phyloP scores from a whole-genome alignment of 2,888 invertebrate species.

The Xestia sexstrigata region DNA sequence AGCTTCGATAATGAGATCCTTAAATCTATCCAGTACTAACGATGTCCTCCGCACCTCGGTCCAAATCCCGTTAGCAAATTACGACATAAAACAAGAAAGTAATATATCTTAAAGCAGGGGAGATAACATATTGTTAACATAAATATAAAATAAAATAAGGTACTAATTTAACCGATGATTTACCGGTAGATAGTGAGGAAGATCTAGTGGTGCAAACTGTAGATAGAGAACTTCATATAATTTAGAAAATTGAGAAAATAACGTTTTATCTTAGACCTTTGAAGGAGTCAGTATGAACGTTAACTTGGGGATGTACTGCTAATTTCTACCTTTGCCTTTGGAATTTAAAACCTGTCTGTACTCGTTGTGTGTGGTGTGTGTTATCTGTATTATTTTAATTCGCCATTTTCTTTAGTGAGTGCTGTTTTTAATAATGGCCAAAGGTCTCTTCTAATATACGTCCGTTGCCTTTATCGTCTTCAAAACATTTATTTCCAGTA shows the following conservation, averaged over 20 bases:
- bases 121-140: constrained; percentile 24
- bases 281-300: not conserved
- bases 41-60: constrained; percentile 25
- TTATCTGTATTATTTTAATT: not conserved
- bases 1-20: constrained; percentile 48
- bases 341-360: too few species aligned
- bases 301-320: not conserved
- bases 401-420: not conserved
- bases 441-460: not conserved
- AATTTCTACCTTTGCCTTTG: not conserved
- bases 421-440: not conserved
- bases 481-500: not conserved
- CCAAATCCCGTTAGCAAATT: constrained; percentile 31
- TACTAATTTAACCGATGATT: constrained; percentile 7
- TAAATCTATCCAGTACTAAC: constrained; percentile 51
- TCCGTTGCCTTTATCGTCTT: not conserved
- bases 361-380: too few species aligned
- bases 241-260: not conserved
- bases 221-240: not conserved
- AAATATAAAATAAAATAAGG: constrained; percentile 24
- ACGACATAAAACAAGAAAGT: constrained; percentile 8
- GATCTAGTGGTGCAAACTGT: not conserved
- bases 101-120: constrained; percentile 16
- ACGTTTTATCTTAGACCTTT: not conserved
- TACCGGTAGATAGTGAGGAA: not conserved